phyloP scores from a whole-genome alignment of 2,113 vertebrate species.

The Symphodus melops region DNA sequence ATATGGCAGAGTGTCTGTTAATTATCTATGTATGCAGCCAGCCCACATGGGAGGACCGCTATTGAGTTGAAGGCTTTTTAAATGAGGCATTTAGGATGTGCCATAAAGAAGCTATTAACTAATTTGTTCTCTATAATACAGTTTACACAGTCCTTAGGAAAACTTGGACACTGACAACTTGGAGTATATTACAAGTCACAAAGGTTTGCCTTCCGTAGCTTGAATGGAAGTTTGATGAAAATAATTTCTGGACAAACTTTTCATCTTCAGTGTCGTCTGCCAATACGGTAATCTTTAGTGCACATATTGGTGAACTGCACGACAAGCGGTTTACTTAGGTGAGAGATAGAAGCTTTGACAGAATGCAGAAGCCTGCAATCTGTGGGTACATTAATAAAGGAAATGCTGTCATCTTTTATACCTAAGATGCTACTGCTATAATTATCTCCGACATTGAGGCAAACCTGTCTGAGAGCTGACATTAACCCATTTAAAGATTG shows the following conservation, averaged over 20 bases:
- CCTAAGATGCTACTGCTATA: not conserved
- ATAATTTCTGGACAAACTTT: conserved; percentile 46
- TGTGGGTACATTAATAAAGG: conserved; percentile 2
- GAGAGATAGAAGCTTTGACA: conserved; percentile 29
- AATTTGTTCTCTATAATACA: conserved; percentile 62
- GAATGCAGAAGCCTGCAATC: conserved; percentile 11
- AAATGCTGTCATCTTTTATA: conserved; percentile 5
- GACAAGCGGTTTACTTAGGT: conserved; percentile 26
- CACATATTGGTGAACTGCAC: conserved; percentile 15
- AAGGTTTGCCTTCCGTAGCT: conserved; percentile 3
- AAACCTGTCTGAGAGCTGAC: not conserved
- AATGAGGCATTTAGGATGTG: conserved; percentile 61
- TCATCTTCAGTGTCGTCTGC: conserved; percentile 57
- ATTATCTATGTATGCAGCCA: conserved; percentile 62
- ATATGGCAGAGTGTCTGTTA: conserved; percentile 55
- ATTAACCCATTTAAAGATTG: no score
- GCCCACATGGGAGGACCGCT: conserved; percentile 51
- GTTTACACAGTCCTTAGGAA: conserved; percentile 42
- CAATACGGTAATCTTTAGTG: conserved; percentile 42
- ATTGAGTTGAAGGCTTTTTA: conserved; percentile 69
- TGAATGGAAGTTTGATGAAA: conserved; percentile 34
- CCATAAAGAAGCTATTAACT: conserved; percentile 69
- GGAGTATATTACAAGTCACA: conserved; percentile 11
- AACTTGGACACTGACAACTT: conserved; percentile 22
- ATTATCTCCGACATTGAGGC: not conserved